A percentile compares a stretch with the other conserved stretches of the same genome.
Evolutionary conservation across 92 coral and sea anemone species (phyloP).

Genomic region (Muricea muricata): DNA sequence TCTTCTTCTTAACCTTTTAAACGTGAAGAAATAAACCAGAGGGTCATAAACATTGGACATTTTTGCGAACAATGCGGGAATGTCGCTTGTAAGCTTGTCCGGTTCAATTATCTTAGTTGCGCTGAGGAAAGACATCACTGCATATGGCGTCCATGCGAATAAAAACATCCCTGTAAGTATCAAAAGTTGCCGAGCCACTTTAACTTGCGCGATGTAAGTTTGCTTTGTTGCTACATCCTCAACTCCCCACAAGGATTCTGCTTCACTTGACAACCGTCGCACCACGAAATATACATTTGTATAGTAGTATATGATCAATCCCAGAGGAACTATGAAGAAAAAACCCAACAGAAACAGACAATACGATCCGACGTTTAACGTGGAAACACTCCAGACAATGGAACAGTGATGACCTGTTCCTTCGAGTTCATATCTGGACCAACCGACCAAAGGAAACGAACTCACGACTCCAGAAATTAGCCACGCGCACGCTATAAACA

Average conservation of each 20-base stretch:
- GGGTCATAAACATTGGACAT: slow-evolving; percentile 69
- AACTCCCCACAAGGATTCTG: slow-evolving; percentile 63
- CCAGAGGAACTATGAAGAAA: slow-evolving; percentile 71
- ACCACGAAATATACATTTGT: slow-evolving; percentile 50
- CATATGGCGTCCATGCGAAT: slow-evolving; percentile 86
- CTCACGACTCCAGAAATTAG: slow-evolving; percentile 58
- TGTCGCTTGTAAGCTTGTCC: slow-evolving; percentile 21
- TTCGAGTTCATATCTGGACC: slow-evolving; percentile 73
- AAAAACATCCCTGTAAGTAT: slow-evolving; percentile 68
- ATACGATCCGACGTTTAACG: slow-evolving; percentile 46
- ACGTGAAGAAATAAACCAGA: slow-evolving; percentile 71
- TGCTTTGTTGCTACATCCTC: slow-evolving; percentile 51
- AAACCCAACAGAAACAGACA: slow-evolving; percentile 58
- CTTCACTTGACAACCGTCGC: slow-evolving; percentile 46
- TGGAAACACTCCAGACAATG: slow-evolving; percentile 66
- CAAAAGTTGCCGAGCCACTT: slow-evolving; percentile 50
- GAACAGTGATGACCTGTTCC: slow-evolving; percentile 72
- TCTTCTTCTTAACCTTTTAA: slow-evolving; percentile 60
- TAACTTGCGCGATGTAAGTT: slow-evolving; percentile 51
- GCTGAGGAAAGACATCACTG: slow-evolving; percentile 70
- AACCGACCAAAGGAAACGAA: slow-evolving; percentile 71
- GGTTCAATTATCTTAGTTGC: slow-evolving; percentile 45
- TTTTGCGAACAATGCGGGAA: slow-evolving; percentile 81
- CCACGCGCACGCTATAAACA: slow-evolving; percentile 58
- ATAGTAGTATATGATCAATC: slow-evolving; percentile 47